phyloP scores from a whole-genome alignment of 2,888 invertebrate species.

The Melieria crassipennis region DNA sequence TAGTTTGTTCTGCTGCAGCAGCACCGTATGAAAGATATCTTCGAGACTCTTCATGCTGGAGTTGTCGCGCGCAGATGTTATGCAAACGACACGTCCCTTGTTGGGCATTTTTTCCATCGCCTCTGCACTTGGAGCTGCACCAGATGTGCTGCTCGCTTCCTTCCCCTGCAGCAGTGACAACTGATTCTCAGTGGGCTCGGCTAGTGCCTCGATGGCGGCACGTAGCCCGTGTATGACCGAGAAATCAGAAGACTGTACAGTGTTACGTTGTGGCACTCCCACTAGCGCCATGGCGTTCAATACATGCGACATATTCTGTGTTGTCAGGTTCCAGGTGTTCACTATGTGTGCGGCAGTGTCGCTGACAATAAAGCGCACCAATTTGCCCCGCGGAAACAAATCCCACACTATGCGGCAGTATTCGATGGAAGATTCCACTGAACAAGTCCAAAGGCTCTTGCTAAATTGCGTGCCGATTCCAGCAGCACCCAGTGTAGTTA shows the following conservation, averaged over 20 bases:
- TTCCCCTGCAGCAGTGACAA: constrained; percentile 61
- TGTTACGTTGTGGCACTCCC: constrained; percentile 77
- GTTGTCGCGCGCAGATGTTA: constrained; percentile 89
- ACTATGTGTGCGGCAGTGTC: constrained; percentile 86
- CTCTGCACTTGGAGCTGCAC: constrained; percentile 29
- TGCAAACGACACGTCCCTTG: constrained; percentile 85
- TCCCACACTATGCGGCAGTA: constrained; percentile 98
- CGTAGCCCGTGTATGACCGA: constrained; percentile 85
- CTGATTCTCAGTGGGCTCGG: constrained; percentile 83
- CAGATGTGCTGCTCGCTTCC: constrained; percentile 53
- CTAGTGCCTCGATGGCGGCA: constrained; percentile 85
- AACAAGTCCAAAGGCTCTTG: constrained; percentile 96
- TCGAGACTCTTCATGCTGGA: constrained; percentile 86
- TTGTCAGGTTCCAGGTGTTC: constrained; percentile 83
- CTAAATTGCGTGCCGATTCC: constrained; percentile 77
- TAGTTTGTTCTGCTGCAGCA: constrained; percentile 83
- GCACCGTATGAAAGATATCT: constrained; percentile 84
- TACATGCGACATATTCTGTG: constrained; percentile 89
- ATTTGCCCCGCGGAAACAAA: constrained; percentile 89
- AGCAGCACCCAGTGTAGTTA: not conserved
- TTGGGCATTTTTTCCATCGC: constrained; percentile 50
- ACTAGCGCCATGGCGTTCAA: constrained; percentile 84
- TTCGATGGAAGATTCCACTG: constrained; percentile 94
- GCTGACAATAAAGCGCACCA: constrained; percentile 88
- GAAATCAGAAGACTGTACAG: constrained; percentile 69